These are phyloP conservation scores for Buathra laborator DNA, from an alignment of 2,888 invertebrate genomes.

Conservation along the genomic window DNA sequence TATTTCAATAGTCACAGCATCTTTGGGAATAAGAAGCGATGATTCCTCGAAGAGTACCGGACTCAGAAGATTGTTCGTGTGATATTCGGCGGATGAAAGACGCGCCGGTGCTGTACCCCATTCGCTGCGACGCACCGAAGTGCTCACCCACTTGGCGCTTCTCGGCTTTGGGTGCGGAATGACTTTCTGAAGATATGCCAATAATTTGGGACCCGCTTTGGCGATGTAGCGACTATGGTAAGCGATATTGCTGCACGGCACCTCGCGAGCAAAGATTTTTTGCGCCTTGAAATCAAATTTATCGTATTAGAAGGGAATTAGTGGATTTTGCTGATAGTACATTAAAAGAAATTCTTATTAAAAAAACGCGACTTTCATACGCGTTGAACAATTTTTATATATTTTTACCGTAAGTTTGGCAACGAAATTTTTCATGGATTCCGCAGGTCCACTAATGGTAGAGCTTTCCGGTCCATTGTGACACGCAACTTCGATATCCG, in stretches of 20 bases:
- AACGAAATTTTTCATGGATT: conserved; percentile 89
- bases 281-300: conserved; percentile 86
- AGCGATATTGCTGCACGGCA: conserved; percentile 95
- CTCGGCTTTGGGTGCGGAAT: conserved; percentile 89
- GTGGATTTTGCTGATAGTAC: conserved; percentile 12
- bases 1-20: conserved; percentile 94
- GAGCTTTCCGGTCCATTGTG: conserved; percentile 95
- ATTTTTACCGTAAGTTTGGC: conserved; percentile 85
- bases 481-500: conserved; percentile 94
- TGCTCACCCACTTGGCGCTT: conserved; percentile 93
- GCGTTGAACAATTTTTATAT: no score
- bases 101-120: conserved; percentile 90
- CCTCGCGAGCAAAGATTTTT: conserved; percentile 93
- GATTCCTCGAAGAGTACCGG: conserved; percentile 92
- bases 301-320: not conserved
- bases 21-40: conserved; percentile 90
- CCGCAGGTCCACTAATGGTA: conserved; percentile 95
- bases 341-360: no score
- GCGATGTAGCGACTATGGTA: conserved; percentile 95
- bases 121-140: conserved; percentile 90
- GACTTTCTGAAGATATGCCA: conserved; percentile 88
- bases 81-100: conserved; percentile 94
- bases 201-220: conserved; percentile 89
- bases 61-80: conserved; percentile 93
- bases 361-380: no score